These are phyloP conservation scores for Notarius quadriscutis DNA, from an alignment of 2,113 vertebrate species.

Conservation along the genomic window DNA sequence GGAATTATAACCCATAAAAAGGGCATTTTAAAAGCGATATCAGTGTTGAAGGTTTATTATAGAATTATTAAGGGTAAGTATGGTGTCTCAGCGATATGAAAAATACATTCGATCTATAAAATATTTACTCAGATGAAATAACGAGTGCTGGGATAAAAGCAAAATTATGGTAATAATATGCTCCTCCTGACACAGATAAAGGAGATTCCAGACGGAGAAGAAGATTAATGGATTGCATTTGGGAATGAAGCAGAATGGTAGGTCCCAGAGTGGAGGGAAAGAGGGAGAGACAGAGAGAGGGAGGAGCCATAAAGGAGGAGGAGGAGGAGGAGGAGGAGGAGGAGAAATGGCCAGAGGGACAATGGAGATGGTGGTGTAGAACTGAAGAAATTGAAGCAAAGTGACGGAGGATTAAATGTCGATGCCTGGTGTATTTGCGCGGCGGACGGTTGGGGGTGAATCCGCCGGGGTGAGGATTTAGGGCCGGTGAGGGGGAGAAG, in stretches of 20 bases:
- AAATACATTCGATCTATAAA: neutral
- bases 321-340: slow-evolving; percentile 5
- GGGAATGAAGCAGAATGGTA: neutral
- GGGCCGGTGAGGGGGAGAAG: slow-evolving; percentile 19
- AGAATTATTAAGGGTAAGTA: too few species aligned
- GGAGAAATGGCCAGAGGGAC: slow-evolving; percentile 30
- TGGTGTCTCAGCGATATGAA: neutral
- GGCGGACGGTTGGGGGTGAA: slow-evolving; percentile 34
- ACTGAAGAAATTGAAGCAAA: slow-evolving; percentile 28
- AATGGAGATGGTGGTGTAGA: slow-evolving; percentile 19
- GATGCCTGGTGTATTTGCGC: slow-evolving; percentile 39
- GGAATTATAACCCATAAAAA: neutral
- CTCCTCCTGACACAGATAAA: neutral
- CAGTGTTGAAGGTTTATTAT: too few species aligned
- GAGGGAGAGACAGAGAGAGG: neutral
- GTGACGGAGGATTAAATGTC: slow-evolving; percentile 48
- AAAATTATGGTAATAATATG: slow-evolving; percentile 9
- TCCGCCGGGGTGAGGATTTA: slow-evolving; percentile 17
- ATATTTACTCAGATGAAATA: neutral
- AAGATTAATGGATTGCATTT: slow-evolving; percentile 19
- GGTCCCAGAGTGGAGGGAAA: neutral
- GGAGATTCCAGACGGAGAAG: neutral
- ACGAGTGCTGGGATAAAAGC: neutral
- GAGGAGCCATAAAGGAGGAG: slow-evolving; percentile 14
- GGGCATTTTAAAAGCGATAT: neutral